Conservation (phyloP, 2,113 vertebrate species). For the Morone chrysops region DNA sequence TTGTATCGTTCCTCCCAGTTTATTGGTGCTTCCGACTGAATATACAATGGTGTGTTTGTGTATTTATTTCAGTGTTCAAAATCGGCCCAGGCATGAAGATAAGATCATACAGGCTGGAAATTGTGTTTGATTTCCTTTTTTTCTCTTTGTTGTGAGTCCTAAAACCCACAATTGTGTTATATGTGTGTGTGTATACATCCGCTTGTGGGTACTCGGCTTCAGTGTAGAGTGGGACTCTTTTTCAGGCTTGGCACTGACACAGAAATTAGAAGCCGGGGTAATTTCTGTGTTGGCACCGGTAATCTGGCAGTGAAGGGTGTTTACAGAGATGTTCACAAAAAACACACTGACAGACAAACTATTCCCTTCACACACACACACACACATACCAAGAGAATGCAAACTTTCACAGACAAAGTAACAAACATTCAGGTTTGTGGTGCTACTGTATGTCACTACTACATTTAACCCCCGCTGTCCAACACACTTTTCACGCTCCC, state of each 20-base stretch:
- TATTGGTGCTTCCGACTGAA: conserved; percentile 33
- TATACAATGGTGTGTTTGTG: background rate
- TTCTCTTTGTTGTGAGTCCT: background rate
- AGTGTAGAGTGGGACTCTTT: conserved; percentile 11
- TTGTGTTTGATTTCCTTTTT: background rate
- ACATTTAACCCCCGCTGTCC: background rate
- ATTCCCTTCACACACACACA: too few relatives aligned
- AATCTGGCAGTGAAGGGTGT: conserved; percentile 29
- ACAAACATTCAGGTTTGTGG: background rate
- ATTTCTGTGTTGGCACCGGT: conserved; percentile 53
- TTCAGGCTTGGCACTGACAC: conserved; percentile 42
- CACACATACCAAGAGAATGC: background rate
- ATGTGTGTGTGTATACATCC: background rate
- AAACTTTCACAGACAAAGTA: background rate
- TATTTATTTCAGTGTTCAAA: conserved; percentile 23
- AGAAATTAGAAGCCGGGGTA: conserved; percentile 9
- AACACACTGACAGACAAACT: conserved; percentile 6
- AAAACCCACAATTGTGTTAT: background rate
- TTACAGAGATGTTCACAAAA: conserved; percentile 16
- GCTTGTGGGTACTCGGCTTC: conserved; percentile 3
- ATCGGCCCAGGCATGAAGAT: background rate
- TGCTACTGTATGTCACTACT: background rate
- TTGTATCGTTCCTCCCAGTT: conserved; percentile 18
- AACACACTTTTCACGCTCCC: background rate
- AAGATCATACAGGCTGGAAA: background rate